A percentile compares a stretch with the other conserved stretches of the same genome.
Evolutionary conservation across 2,797 vertebrate species (phyloP).

Genomic region (Anolis apletophallus): DNA sequence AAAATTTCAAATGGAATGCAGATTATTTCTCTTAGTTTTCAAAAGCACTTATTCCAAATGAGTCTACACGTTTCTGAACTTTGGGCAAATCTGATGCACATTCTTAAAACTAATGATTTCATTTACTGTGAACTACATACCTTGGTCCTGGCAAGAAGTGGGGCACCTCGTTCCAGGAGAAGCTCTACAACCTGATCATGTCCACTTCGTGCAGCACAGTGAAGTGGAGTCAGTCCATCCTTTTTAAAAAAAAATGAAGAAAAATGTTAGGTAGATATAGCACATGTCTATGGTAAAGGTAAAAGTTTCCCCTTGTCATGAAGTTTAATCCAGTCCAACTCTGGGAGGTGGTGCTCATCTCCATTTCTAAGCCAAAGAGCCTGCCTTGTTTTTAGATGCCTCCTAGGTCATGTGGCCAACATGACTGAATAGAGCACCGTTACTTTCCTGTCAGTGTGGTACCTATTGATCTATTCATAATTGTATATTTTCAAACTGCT

Average conservation of each 20-base stretch:
- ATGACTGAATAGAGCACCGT: too few relatives aligned
- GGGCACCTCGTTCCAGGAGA: conserved; percentile 93
- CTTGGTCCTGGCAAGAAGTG: conserved; percentile 96
- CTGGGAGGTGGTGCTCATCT: too few relatives aligned
- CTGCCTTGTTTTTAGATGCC: too few relatives aligned
- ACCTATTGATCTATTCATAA: too few relatives aligned
- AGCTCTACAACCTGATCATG: conserved; percentile 94
- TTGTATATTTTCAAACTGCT: too few relatives aligned
- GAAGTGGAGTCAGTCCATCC: conserved; percentile 96
- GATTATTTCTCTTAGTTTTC: neutral
- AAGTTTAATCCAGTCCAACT: too few relatives aligned
- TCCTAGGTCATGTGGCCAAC: too few relatives aligned
- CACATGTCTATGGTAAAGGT: neutral
- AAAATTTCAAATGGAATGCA: neutral
- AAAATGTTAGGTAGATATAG: neutral
- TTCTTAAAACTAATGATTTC: too few relatives aligned
- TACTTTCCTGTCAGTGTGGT: too few relatives aligned
- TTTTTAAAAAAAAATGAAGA: conserved; percentile 69
- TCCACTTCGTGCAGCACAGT: conserved; percentile 96
- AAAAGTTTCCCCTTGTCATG: too few relatives aligned
- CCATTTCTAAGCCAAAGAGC: too few relatives aligned
- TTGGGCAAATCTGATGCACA: neutral
- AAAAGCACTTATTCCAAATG: neutral
- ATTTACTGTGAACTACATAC: conserved; percentile 69
- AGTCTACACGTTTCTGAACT: neutral